These are phyloP conservation scores for Lepidurus couesii DNA, from an alignment of 1,140 invertebrate species.

Conservation along the genomic window DNA sequence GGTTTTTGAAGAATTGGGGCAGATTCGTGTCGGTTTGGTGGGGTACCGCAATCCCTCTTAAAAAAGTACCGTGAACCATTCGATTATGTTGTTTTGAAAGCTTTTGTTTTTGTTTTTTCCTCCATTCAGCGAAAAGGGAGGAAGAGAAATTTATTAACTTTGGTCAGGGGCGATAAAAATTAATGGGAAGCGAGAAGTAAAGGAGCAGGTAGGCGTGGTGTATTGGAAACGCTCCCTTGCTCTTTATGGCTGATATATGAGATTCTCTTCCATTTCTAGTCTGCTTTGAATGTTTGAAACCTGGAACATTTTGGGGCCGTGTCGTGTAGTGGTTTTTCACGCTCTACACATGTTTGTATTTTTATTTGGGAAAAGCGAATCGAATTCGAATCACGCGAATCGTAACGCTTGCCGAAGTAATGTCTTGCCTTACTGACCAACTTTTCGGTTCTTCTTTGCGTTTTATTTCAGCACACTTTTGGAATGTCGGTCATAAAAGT, in stretches of 20 bases:
- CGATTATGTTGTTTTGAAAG: not conserved
- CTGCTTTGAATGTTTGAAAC: not conserved
- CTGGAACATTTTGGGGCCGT: not conserved
- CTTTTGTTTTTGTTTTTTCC: not conserved
- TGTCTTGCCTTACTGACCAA: conserved; percentile 1
- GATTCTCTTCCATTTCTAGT: not conserved
- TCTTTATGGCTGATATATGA: conserved; percentile 2
- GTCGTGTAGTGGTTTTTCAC: not conserved
- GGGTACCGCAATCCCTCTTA: not conserved
- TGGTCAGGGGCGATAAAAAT: not conserved
- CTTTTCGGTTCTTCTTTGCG: not conserved
- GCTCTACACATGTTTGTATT: not conserved
- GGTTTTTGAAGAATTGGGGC: no score
- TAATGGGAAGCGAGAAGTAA: not conserved
- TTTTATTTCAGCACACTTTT: no score
- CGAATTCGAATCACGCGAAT: not conserved
- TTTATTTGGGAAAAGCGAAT: not conserved
- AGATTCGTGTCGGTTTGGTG: no score
- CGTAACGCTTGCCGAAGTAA: not conserved
- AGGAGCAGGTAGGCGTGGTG: not conserved
- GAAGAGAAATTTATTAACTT: not conserved
- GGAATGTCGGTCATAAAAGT: no score
- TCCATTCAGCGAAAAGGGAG: not conserved
- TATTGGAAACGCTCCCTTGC: not conserved
- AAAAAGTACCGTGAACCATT: conserved; percentile 11